A percentile compares a stretch with the other conserved stretches of the same genome.
phyloP scores from a whole-genome alignment of 1,140 invertebrate species.

The Leptinotarsa undecemlineata region DNA sequence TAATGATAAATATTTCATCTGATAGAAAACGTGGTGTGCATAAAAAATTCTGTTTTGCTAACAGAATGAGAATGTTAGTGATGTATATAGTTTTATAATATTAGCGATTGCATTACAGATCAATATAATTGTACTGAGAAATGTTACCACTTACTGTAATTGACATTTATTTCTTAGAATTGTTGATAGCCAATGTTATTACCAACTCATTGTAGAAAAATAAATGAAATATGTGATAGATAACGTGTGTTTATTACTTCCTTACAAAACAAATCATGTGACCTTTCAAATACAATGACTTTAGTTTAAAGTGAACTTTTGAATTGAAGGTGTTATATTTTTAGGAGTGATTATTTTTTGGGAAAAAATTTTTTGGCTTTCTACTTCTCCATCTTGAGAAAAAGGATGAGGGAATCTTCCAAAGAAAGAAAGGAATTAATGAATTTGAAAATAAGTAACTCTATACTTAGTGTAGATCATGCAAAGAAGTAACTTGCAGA shows the following conservation, averaged over 20 bases:
- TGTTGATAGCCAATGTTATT: slow-evolving; percentile 49
- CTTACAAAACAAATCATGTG: no score
- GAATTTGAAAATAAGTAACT: no score
- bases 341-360: no score
- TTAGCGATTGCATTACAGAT: slow-evolving; percentile 36
- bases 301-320: no score
- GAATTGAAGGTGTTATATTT: no score
- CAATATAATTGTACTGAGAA: slow-evolving; percentile 39
- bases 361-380: no score
- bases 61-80: slow-evolving; percentile 39
- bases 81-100: slow-evolving; percentile 52
- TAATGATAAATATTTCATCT: slow-evolving; percentile 39
- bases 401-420: no score
- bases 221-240: slow-evolving; percentile 35
- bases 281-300: no score
- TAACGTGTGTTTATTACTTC: neutral
- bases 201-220: slow-evolving; percentile 38
- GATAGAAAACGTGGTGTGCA: slow-evolving; percentile 34
- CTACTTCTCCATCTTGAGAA: no score
- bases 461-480: no score
- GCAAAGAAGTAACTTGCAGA: no score
- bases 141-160: slow-evolving; percentile 43
- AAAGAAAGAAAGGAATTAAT: no score
- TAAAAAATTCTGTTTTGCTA: slow-evolving; percentile 23
- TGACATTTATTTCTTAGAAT: slow-evolving; percentile 46